Evolutionary conservation across 2,888 invertebrate genomes (phyloP), one percentile per base, ranked within the genome.

Genomic region (Drosophila parthenogenetica): DNA sequence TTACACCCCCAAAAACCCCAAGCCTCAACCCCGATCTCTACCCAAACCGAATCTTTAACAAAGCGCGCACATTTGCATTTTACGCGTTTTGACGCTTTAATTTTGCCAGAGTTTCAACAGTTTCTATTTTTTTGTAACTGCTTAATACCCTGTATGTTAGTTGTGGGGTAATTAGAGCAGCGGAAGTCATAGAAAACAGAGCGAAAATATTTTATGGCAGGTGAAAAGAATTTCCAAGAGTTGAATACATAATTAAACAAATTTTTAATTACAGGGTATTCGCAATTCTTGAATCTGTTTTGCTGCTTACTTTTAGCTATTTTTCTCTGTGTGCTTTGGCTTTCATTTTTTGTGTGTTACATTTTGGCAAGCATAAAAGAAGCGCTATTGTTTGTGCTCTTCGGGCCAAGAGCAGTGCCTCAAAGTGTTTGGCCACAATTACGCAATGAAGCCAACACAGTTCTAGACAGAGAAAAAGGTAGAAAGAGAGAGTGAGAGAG

Each of bases 381-480:
- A 55, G 69, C 71, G 67, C 58, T 70, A 77, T 83, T 86, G 89
- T 89, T 77, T 75, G 73, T 69, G 67, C 74, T 46, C 39, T 65
- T 49, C 64, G 67, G 50, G 54, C 59, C 29, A 13, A 29, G 51
- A 64, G 69, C 67, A 64, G 67, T 43, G 73, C 60, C 69, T 67
- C 66, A 64, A 70, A 87, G 76, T 84, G 68, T 84, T 79, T 82
- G 81, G 89, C 90, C 84, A 78, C 89, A 89, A 85, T 85, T 85
- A 89, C 90, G 90, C 85, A 87, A 77, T 84, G 81, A 62, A 77
- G 89, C 61, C 64, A 53, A 79, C 64, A 53, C 19, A 46, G 17
- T 14, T 22, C 35, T 35, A 35, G 5, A 42, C 14, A 13, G 25
- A 53, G 5, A 8, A 42, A 2, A 1, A 42, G 4, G 29, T 22